Base-by-base conservation (phyloP, 2,797 vertebrate species). In the Philypnodon macrostomus region DNA sequence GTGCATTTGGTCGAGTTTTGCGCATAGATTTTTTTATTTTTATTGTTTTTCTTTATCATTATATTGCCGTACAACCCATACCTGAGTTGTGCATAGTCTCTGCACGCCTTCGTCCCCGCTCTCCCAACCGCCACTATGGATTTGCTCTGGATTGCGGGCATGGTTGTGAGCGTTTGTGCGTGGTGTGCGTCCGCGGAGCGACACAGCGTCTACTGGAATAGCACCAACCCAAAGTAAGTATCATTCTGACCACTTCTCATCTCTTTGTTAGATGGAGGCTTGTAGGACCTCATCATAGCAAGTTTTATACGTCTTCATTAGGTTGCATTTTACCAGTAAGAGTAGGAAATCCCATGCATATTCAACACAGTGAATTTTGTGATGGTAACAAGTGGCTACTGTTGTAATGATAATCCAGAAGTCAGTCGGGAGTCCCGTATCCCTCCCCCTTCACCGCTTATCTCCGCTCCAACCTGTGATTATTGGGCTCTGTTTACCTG, bases 181-280 rank as follows among this genome's bases (percentile, higher is more conserved):
- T 80, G 83, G 77, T 61, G 82, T 2, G 79, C 64, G 3, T 75
- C 83, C 2, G 81, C 89, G 50, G 89, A 90, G 70, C 83, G 90
- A 5, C 90, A 90, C 85, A 89, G 82, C 48, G 83, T 91, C 58
- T 90, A 85, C 80, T 91, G 90, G 90, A 91, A 91, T 74, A 81
- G 85, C 77, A 86, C 86, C 0, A 91, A 91, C 72, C 51, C 80
- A 48, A 89, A 89, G 90, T 91, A 82, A 88, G 64, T 73, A 49
- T 54, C 37, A 37, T 2, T 17, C 13, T 12, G 3, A 35, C 13
- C 12, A 2, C 18, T 14, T 2, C 4, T 0, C 34, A 26, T 29
- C 7, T 11, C 27, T 11, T 1, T 2, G 7, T 29, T 49, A 7
- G 2, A 15, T 24, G 0, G 2, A 3, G 4, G 12, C n/a, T 1